Percentiles rank a stretch among this genome's conserved stretches.
These are phyloP conservation scores for Labia minor DNA, from an alignment of 2,888 invertebrate species.

Conservation along the genomic window DNA sequence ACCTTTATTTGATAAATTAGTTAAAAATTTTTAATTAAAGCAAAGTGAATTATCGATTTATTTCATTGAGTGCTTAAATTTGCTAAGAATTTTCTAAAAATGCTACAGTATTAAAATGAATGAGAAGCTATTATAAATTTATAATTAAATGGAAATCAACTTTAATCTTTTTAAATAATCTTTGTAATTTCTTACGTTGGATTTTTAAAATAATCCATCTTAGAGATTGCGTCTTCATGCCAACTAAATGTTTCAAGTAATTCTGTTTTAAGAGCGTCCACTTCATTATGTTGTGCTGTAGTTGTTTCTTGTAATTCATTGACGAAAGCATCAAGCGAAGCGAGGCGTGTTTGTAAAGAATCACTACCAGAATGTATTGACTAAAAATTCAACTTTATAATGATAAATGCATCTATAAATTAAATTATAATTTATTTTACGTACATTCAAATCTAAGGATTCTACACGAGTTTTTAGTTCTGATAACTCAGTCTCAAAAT, in stretches of 20 bases:
- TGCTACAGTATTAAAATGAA: too few relatives aligned
- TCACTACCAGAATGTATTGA: background rate
- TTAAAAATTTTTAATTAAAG: too few relatives aligned
- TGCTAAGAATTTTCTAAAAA: background rate
- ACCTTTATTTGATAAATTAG: too few relatives aligned
- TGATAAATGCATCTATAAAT: conserved; percentile 16
- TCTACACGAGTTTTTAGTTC: conserved; percentile 46
- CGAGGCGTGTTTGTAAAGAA: background rate
- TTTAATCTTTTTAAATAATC: too few relatives aligned
- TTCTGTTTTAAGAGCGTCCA: conserved; percentile 41
- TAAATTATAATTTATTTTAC: conserved; percentile 24
- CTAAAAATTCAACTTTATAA: conserved; percentile 16
- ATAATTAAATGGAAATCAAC: too few relatives aligned
- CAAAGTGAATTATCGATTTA: too few relatives aligned
- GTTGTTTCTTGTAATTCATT: conserved; percentile 52
- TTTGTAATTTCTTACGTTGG: conserved; percentile 31
- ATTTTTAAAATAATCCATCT: conserved; percentile 30
- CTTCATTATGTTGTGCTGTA: conserved; percentile 47
- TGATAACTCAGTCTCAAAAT: conserved; percentile 54
- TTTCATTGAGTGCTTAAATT: too few relatives aligned
- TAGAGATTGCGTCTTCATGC: conserved; percentile 46
- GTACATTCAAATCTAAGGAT: conserved; percentile 35
- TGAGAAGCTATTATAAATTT: too few relatives aligned
- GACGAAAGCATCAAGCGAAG: conserved; percentile 44
- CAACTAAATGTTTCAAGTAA: conserved; percentile 44